A percentile compares a stretch with the other conserved stretches of the same genome.
Evolutionary conservation across 2,888 invertebrate genomes (phyloP).

Genomic region (Athalia circularis): DNA sequence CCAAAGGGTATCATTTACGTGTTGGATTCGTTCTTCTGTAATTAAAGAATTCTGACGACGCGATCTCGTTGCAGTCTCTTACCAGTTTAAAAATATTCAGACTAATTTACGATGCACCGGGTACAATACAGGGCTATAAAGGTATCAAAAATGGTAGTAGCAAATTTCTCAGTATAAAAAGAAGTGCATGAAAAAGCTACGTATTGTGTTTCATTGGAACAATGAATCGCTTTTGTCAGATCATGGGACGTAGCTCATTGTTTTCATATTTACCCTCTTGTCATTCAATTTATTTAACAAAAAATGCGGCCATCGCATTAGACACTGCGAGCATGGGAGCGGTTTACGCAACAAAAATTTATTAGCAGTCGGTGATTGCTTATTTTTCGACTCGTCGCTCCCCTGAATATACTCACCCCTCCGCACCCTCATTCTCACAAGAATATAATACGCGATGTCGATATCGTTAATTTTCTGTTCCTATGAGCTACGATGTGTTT

Average conservation of each 20-base stretch:
- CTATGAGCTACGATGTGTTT: constrained; percentile 54
- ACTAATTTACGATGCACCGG: not conserved
- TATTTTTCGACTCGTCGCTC: not conserved
- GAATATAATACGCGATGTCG: constrained; percentile 58
- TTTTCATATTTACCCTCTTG: too few species aligned
- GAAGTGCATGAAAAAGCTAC: constrained; percentile 27
- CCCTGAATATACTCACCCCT: not conserved
- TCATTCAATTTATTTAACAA: too few species aligned
- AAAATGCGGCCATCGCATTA: too few species aligned
- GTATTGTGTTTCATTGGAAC: not conserved
- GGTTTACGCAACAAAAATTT: too few species aligned
- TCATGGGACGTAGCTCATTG: too few species aligned
- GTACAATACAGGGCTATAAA: not conserved
- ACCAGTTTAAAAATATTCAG: constrained; percentile 2
- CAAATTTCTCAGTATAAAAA: constrained; percentile 12
- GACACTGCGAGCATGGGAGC: too few species aligned
- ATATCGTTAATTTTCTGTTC: constrained; percentile 50
- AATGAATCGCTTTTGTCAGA: not conserved
- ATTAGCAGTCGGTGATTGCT: too few species aligned
- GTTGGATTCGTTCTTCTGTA: not conserved
- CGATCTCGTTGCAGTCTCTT: not conserved
- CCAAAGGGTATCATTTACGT: constrained; percentile 6
- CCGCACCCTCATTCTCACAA: constrained; percentile 51
- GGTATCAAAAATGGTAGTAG: constrained; percentile 21
- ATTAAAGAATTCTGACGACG: not conserved